Conservation (phyloP, 1,140 invertebrate species). For the Oryctes rhinoceros region DNA sequence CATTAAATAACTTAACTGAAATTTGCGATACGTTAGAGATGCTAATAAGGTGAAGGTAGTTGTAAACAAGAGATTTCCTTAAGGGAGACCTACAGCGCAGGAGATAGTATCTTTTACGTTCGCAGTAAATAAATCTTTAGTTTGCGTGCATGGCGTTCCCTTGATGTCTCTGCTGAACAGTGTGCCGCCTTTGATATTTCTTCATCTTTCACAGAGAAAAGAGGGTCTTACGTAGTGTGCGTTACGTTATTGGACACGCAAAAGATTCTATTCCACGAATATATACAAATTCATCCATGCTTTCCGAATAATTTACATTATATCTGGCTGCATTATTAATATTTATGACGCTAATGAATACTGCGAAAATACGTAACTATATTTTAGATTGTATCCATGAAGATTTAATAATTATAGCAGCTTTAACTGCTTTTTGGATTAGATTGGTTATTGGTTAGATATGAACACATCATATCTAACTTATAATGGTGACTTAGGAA, state of each 20-base stretch:
- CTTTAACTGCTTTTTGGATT: neutral
- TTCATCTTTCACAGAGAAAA: slow-evolving; percentile 28
- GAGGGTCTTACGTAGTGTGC: neutral
- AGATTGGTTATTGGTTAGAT: no score
- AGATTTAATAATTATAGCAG: slow-evolving; percentile 7
- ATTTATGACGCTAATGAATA: slow-evolving; percentile 6
- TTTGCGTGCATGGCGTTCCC: slow-evolving; percentile 30
- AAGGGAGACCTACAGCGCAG: slow-evolving; percentile 10
- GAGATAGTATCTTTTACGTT: slow-evolving; percentile 39
- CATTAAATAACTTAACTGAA: slow-evolving; percentile 39
- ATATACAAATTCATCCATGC: neutral
- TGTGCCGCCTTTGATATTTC: slow-evolving; percentile 39
- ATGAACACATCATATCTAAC: neutral
- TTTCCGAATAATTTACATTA: neutral
- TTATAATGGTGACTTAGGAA: neutral
- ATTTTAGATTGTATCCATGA: neutral
- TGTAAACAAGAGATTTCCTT: slow-evolving; percentile 31
- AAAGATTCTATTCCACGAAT: neutral
- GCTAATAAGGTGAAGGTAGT: slow-evolving; percentile 30
- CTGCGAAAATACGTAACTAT: neutral
- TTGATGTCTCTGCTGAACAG: slow-evolving; percentile 38
- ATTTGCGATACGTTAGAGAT: neutral
- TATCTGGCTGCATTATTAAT: neutral
- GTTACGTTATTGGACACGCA: slow-evolving; percentile 28
- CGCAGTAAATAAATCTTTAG: slow-evolving; percentile 40